phyloP scores from a whole-genome alignment of 2,797 vertebrate genomes.

The Periparus ater region DNA sequence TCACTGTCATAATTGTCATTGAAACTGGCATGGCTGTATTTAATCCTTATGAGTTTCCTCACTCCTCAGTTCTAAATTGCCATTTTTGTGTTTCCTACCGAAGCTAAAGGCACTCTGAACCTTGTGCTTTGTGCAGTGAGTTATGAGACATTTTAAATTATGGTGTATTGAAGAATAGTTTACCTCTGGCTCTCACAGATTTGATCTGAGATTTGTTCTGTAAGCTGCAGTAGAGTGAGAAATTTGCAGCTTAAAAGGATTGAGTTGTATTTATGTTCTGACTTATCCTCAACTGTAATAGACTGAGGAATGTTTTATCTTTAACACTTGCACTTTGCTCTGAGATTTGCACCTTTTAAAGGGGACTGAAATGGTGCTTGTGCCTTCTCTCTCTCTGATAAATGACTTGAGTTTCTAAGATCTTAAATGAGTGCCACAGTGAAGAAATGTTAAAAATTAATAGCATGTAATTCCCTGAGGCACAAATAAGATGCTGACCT shows the following conservation, averaged over 20 bases:
- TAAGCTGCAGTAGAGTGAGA: neutral
- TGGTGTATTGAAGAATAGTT: neutral
- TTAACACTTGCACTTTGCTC: neutral
- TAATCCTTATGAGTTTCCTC: neutral
- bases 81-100: neutral
- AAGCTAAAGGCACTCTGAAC: neutral
- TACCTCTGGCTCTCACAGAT: neutral
- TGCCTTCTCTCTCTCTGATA: neutral
- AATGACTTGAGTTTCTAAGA: neutral
- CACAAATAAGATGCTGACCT: neutral
- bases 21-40: neutral
- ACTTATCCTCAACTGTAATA: conserved; percentile 11
- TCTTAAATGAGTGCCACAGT: neutral
- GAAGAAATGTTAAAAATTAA: neutral
- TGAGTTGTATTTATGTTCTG: conserved; percentile 15
- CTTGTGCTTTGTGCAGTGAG: neutral
- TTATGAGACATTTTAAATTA: conserved; percentile 11
- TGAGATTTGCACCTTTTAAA: neutral
- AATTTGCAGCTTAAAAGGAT: neutral
- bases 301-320: conserved; percentile 8
- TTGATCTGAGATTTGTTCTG: neutral
- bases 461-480: neutral
- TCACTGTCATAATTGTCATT: neutral
- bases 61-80: neutral
- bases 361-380: neutral